A percentile compares a stretch with the other conserved stretches of the same genome.
phyloP scores from a whole-genome alignment of 2,888 invertebrate species.

The Platycnemis pennipes region DNA sequence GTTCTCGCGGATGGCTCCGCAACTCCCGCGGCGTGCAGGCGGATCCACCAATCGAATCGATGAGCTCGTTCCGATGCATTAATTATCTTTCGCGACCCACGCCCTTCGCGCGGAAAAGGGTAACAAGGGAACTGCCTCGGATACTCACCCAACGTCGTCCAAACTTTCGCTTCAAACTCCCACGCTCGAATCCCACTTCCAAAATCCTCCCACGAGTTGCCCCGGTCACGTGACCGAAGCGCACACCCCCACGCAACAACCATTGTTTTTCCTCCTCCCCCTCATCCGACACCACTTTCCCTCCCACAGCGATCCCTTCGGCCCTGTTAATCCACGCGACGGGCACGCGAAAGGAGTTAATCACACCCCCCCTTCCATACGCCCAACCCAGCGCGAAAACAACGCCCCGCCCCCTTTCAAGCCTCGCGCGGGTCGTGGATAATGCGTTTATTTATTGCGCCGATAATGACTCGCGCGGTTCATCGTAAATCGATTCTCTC shows the following conservation, averaged over 20 bases:
- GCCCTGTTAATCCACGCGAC: background rate
- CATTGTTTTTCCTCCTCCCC: background rate
- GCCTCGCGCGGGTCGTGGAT: background rate
- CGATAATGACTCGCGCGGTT: slow-evolving; percentile 22
- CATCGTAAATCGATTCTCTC: slow-evolving; percentile 28
- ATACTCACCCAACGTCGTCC: background rate
- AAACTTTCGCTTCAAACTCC: background rate
- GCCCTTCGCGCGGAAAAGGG: background rate
- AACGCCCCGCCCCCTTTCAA: background rate
- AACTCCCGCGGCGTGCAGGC: too few species aligned
- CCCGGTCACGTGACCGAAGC: background rate
- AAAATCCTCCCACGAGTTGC: background rate
- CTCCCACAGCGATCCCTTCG: background rate
- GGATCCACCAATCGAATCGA: background rate
- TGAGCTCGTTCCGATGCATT: background rate
- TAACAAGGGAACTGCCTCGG: background rate
- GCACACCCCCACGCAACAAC: background rate
- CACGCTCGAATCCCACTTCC: background rate
- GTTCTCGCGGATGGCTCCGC: too few species aligned
- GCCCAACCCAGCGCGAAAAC: background rate
- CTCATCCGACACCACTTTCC: background rate
- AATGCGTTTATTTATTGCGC: slow-evolving; percentile 19
- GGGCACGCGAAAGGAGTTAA: slow-evolving; percentile 9
- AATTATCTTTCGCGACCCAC: background rate
- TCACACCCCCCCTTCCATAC: background rate